Evolutionary conservation across 2,797 vertebrate species (phyloP).

Genomic region (Erethizon dorsatum): DNA sequence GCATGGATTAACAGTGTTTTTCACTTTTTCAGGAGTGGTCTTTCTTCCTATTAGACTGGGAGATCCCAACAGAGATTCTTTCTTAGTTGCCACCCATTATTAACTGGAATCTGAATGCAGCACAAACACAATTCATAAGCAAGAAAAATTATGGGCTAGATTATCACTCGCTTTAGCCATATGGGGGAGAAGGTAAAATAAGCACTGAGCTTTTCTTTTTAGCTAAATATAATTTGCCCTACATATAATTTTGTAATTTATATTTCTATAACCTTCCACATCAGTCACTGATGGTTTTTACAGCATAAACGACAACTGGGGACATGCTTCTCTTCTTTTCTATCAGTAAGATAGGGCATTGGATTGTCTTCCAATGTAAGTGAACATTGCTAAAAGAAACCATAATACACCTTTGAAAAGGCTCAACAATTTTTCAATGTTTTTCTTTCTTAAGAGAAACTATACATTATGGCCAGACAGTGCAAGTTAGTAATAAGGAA

Average conservation of each 20-base stretch:
- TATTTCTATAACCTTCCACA: conserved; percentile 69
- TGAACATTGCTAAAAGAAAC: conserved; percentile 41
- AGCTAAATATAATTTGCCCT: conserved; percentile 76
- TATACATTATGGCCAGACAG: conserved; percentile 6
- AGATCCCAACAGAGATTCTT: conserved; percentile 65
- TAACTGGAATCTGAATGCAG: conserved; percentile 62
- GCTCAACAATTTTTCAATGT: conserved; percentile 37
- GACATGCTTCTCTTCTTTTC: conserved; percentile 37
- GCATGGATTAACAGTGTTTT: conserved; percentile 68
- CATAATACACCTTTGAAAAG: conserved; percentile 43
- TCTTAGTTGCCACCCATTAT: conserved; percentile 52
- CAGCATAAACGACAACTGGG: conserved; percentile 64
- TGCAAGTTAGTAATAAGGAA: conserved; percentile 62
- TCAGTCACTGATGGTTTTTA: conserved; percentile 58
- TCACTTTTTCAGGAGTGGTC: conserved; percentile 64
- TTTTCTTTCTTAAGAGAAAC: conserved; percentile 53
- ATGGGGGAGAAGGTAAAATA: conserved; percentile 71
- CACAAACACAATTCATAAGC: conserved; percentile 75
- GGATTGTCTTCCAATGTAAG: conserved; percentile 47
- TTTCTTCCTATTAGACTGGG: conserved; percentile 67
- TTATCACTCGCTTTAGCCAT: conserved; percentile 62
- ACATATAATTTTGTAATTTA: conserved; percentile 74
- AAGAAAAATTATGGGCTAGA: conserved; percentile 66
- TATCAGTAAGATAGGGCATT: conserved; percentile 45
- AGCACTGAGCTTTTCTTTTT: conserved; percentile 68